Percentiles rank a stretch among this genome's conserved stretches.
phyloP scores from a whole-genome alignment of 2,888 invertebrate species.

The Machimus rusticus region DNA sequence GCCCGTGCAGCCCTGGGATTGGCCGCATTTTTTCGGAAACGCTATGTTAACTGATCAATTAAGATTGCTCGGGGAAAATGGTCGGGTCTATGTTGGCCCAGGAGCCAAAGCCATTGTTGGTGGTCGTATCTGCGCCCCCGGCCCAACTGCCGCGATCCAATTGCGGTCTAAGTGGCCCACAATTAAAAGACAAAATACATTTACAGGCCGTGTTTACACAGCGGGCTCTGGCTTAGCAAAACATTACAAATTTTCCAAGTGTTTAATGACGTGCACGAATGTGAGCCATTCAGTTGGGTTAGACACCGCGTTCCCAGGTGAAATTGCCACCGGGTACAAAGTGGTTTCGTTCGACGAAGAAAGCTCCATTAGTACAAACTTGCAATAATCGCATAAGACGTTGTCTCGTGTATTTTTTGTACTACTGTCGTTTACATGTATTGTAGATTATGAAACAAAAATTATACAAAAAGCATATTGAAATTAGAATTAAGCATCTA shows the following conservation, averaged over 20 bases:
- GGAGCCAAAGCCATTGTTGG: constrained; percentile 13
- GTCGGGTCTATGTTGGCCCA: background rate
- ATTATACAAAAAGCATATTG: background rate
- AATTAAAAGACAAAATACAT: background rate
- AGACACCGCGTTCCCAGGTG: background rate
- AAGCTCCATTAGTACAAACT: background rate
- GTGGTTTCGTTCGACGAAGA: background rate
- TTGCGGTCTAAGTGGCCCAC: background rate
- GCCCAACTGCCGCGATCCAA: background rate
- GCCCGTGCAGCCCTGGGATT: background rate
- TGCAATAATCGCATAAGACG: background rate
- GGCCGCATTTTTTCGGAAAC: background rate
- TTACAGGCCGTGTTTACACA: background rate
- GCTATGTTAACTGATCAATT: constrained; percentile 27
- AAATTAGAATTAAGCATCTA: no score
- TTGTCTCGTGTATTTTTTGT: background rate
- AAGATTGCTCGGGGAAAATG: constrained; percentile 3
- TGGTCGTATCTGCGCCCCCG: background rate
- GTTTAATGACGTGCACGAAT: background rate
- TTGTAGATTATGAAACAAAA: background rate
- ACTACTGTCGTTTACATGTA: background rate
- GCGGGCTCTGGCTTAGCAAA: background rate
- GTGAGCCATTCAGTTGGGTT: background rate
- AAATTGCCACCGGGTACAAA: background rate
- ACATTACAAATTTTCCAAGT: background rate